Conservation (phyloP, 2,797 vertebrate genomes). For the Paguma larvata region DNA sequence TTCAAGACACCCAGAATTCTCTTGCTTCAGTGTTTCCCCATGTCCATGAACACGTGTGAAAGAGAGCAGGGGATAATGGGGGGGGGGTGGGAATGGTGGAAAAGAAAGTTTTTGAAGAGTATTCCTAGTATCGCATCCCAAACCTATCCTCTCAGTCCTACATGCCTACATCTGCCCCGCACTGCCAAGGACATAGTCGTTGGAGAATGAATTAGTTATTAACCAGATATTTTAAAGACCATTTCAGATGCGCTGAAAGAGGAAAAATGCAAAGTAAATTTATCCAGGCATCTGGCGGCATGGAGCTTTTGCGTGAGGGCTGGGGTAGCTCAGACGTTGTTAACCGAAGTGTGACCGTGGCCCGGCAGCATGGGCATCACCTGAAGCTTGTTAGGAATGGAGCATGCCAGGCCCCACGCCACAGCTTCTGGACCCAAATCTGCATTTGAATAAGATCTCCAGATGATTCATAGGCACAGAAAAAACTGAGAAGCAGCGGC, state of each 20-base stretch:
- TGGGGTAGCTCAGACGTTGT: not conserved
- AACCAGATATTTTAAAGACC: not conserved
- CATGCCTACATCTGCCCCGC: not conserved
- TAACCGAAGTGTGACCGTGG: not conserved
- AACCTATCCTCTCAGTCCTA: not conserved
- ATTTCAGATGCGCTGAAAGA: not conserved
- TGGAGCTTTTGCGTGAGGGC: not conserved
- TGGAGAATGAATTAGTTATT: not conserved
- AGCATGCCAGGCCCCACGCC: not conserved
- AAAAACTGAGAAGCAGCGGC: not conserved
- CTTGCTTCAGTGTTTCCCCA: not conserved
- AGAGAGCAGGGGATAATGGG: not conserved
- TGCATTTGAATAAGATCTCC: not conserved
- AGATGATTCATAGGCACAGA: not conserved
- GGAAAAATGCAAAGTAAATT: conserved; percentile 9
- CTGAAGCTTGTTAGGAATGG: not conserved
- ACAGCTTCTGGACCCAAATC: not conserved
- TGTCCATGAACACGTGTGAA: not conserved
- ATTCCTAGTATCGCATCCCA: not conserved
- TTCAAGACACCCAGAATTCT: conserved; percentile 3
- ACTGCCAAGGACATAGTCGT: not conserved
- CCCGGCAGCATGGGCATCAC: not conserved
- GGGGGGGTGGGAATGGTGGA: not conserved
- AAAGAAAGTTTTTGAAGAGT: not conserved
- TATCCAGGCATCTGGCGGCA: not conserved